Evolutionary conservation across 2,797 vertebrate species (phyloP), one percentile per base, ranked within the genome.

Genomic region (Loriculus beryllinus): DNA sequence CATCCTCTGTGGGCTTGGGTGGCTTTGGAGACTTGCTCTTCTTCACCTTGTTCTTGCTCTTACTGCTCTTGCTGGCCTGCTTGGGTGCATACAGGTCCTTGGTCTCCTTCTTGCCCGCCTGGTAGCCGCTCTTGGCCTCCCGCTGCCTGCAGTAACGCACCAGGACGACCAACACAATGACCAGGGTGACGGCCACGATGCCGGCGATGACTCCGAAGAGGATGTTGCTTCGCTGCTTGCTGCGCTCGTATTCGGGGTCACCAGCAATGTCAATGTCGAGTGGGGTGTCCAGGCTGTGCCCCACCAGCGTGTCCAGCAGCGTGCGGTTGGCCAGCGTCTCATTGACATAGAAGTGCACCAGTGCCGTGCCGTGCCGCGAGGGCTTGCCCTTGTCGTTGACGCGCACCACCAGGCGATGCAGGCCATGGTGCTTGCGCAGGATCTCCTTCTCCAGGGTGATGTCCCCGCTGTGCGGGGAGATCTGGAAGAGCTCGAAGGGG

Each of bases 21-120:
- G 99, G 99, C 95, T 99, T 99, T 0, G 99, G 99, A 29, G 98
- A 98, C 93, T 99, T 99, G 72, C 98, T 98, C 94, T 99, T 99
- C 97, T 99, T 99, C 94, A 97, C 98, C 90, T 99, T 99, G 94
- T 42, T 91, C 93, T 99, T 99, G 85, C 98, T 98, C 96, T 99
- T 99, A 63, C 98, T 95, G 1, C 98, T 98, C 97, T 99, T 99
- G 79, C 98, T 97, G 29, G 98, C 98, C 80, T 99, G 99, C 94
- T 99, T 99, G 47, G 99, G 99, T 1, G 99, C 98, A 0, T 99
- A 99, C 31, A 99, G 97, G 94, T 99, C 99, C 95, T 99, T 99
- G 74, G 98, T 99, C 96, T 99, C 99, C 95, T 99, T 99, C 95
- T 99, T 99, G 22, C 99, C 99, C 0, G 99, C 99, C 95, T 99